Evolutionary conservation across 2,113 vertebrate species (phyloP).

Genomic region (Prietella phreatophila): DNA sequence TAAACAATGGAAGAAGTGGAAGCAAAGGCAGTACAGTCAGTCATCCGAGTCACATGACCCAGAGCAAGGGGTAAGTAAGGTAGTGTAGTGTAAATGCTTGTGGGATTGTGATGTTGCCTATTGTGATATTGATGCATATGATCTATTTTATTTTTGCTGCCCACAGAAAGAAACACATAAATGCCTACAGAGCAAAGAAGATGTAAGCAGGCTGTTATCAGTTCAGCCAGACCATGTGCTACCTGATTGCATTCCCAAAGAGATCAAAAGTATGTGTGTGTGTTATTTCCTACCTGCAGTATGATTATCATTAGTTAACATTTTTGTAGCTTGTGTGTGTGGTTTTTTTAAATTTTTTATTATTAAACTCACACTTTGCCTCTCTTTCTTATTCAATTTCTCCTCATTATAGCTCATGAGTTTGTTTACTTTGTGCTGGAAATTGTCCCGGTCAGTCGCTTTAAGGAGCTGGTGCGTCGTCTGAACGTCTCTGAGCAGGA

Average conservation of each 20-base stretch:
- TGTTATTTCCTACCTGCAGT: not conserved
- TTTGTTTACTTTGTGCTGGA: constrained; percentile 73
- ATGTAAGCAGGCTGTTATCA: not conserved
- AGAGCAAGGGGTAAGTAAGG: not conserved
- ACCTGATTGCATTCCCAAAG: constrained; percentile 70
- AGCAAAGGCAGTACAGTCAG: not conserved
- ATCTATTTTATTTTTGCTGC: not conserved
- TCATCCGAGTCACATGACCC: not conserved
- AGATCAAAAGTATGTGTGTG: constrained; percentile 65
- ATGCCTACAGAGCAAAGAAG: not conserved
- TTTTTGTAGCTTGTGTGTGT: not conserved
- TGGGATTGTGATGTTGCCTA: not conserved
- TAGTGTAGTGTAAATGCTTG: not conserved
- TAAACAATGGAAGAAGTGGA: constrained; percentile 27
- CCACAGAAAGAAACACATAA: constrained; percentile 5
- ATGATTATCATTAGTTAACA: not conserved
- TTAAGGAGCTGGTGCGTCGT: constrained; percentile 70
- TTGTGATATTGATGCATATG: not conserved
- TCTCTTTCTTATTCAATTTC: not conserved
- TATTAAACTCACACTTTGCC: constrained; percentile 14
- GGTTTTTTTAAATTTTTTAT: not conserved
- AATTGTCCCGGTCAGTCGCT: constrained; percentile 62
- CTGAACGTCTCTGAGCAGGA: constrained; percentile 69
- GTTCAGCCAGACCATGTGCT: constrained; percentile 39
- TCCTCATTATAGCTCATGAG: constrained; percentile 48